Evolutionary conservation across 2,113 vertebrate genomes (phyloP).

Genomic region (Ascaphus truei): DNA sequence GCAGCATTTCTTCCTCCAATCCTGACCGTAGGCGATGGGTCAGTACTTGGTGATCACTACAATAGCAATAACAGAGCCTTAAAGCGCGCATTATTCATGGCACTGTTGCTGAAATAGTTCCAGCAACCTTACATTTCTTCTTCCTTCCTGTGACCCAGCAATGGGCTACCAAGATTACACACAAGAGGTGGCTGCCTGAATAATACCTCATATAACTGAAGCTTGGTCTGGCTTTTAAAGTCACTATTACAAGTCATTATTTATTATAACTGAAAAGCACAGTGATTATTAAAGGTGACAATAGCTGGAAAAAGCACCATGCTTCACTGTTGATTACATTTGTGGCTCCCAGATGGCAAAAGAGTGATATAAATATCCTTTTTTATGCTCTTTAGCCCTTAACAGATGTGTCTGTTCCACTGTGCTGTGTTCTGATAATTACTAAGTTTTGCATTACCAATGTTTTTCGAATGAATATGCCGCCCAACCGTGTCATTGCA

Average conservation of each 20-base stretch:
- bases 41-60: too few species aligned
- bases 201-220: background rate
- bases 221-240: background rate
- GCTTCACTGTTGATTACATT: slow-evolving; percentile 16
- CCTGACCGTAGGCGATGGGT: too few species aligned
- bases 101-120: too few species aligned
- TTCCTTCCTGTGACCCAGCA: too few species aligned
- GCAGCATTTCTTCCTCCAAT: too few species aligned
- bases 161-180: background rate
- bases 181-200: background rate
- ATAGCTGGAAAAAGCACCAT: background rate
- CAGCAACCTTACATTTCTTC: too few species aligned
- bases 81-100: too few species aligned
- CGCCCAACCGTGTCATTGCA: too few species aligned
- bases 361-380: background rate
- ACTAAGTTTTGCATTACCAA: background rate
- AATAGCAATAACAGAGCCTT: too few species aligned
- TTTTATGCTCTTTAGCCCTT: background rate
- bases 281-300: slow-evolving; percentile 25
- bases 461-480: background rate
- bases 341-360: slow-evolving; percentile 3
- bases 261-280: background rate
- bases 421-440: background rate
- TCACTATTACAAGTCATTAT: background rate
- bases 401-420: slow-evolving; percentile 1